Conservation (phyloP, 2,888 invertebrate species). For the Vanessa cardui region DNA sequence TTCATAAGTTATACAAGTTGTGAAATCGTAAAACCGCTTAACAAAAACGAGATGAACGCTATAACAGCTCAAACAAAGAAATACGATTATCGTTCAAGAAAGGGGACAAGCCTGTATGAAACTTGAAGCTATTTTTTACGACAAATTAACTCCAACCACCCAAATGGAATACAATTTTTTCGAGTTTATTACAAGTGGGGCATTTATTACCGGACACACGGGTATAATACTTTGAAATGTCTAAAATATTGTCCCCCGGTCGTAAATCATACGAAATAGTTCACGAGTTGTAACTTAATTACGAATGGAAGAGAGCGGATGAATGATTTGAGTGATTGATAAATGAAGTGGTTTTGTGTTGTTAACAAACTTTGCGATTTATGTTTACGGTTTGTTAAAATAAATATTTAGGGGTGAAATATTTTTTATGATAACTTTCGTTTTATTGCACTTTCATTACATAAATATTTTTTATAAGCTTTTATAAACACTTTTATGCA, state of each 20-base stretch:
- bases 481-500: background rate
- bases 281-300: constrained; percentile 34
- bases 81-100: constrained; percentile 11
- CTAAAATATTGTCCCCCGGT: constrained; percentile 45
- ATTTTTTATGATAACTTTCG: too few relatives aligned
- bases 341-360: constrained; percentile 4
- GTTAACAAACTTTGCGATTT: background rate
- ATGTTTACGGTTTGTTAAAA: constrained; percentile 4
- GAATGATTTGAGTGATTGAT: constrained; percentile 20
- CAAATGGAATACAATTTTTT: constrained; percentile 40
- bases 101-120: constrained; percentile 33
- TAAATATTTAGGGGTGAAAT: background rate
- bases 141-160: constrained; percentile 43
- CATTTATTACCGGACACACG: constrained; percentile 50
- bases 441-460: background rate
- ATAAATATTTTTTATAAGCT: background rate
- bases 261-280: constrained; percentile 49
- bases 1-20: background rate
- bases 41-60: constrained; percentile 11
- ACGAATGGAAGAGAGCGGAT: constrained; percentile 26
- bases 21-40: constrained; percentile 4
- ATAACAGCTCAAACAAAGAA: constrained; percentile 7
- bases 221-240: constrained; percentile 41
- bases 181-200: constrained; percentile 43
- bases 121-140: constrained; percentile 35